Evolutionary conservation across 35 echinoderm and acorn worm genomes (phyloP), one percentile per base, ranked within the genome.

Genomic region (Strongylocentrotus purpuratus): DNA sequence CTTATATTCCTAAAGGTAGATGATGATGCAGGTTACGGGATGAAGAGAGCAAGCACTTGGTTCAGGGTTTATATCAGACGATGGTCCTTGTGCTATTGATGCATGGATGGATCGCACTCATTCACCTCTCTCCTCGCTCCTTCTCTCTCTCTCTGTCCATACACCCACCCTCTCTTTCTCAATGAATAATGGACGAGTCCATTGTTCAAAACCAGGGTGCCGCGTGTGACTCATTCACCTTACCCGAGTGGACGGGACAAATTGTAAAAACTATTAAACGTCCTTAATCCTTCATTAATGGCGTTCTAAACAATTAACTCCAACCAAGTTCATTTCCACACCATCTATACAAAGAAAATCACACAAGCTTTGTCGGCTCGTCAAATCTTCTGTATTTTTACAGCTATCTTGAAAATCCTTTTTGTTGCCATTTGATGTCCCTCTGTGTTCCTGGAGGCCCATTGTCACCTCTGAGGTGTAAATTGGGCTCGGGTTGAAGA

Each of bases 121-220:
- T 41, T 3, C 35, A 33, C 33, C n/a, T 31, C 85, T 86, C n/a
- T 22, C 85, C 4, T 13, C 33, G 32, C 87, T 33, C 12, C 85
- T 22, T 86, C 87, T 89, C 32, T 17, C 32, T 45, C 45, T 13
- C 87, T 88, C 87, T 88, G 7, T 15, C 87, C 33, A 18, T 20
- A 15, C 32, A 89, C 87, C 87, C 12, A 46, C 87, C 32, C 0
- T 89, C 32, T 45, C 87, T 78, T 78, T 89, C 87, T 89, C 33
- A 89, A 89, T 89, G 87, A 46, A 13, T 17, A 89, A 11, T 89
- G 87, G 87, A 46, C 87, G 87, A 89, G 45, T 89, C 87, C 87
- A 89, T 89, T 89, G 87, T 89, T 89, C 32, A 4, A 46, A 89
- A 89, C 25, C 87, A 46, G 87, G 87, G 87, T 33, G 45, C 4